phyloP scores from a whole-genome alignment of 2,797 vertebrate genomes.

The Cyclura pinguis region DNA sequence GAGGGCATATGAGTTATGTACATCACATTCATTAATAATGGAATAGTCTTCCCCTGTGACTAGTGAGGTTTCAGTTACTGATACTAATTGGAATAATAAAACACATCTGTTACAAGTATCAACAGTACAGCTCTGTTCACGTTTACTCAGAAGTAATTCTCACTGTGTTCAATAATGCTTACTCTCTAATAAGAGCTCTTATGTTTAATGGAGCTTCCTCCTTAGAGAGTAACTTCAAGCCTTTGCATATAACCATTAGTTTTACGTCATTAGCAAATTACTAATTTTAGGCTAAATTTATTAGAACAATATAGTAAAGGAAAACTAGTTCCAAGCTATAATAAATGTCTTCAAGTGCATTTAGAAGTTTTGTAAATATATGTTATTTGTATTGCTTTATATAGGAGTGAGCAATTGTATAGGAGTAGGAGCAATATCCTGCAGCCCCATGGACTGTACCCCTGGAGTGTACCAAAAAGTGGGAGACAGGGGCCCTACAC shows the following conservation, averaged over 20 bases:
- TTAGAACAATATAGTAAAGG: neutral
- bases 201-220: neutral
- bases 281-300: constrained; percentile 4
- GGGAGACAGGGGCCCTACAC: no score
- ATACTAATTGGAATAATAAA: neutral
- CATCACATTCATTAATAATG: constrained; percentile 42
- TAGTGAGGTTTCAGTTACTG: neutral
- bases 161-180: neutral
- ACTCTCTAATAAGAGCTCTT: neutral
- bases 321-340: neutral
- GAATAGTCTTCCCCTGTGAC: neutral
- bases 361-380: neutral
- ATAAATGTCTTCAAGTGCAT: neutral
- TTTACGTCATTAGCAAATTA: neutral
- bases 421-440: no score
- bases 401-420: no score
- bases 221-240: neutral
- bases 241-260: neutral
- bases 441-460: no score
- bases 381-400: neutral
- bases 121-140: neutral
- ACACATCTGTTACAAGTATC: neutral
- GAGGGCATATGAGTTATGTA: constrained; percentile 62
- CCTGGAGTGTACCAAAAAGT: no score
- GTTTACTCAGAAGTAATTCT: neutral